Evolutionary conservation across 2,113 vertebrate species (phyloP).

Genomic region (Charadrius vociferus): DNA sequence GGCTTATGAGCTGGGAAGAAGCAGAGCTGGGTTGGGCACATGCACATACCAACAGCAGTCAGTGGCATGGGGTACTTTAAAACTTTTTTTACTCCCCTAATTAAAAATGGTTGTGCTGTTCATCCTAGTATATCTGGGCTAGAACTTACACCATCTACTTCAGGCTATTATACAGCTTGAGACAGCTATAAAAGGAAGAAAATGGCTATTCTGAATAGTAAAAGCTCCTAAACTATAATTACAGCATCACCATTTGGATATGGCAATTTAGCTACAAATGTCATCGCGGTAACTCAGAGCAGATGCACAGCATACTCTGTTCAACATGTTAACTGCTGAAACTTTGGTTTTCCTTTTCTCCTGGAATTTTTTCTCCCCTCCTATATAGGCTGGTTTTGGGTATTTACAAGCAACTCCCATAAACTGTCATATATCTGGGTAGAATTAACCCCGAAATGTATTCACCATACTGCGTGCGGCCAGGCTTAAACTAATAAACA

Average conservation of each 20-base stretch:
- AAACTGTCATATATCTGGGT: not conserved
- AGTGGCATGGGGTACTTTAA: not conserved
- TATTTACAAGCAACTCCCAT: not conserved
- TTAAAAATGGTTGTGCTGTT: not conserved
- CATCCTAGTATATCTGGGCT: not conserved
- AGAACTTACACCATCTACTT: not conserved
- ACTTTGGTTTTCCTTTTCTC: not conserved
- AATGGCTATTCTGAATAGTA: not conserved
- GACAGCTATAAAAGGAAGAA: not conserved
- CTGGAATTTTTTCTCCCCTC: not conserved
- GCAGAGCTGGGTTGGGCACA: not conserved
- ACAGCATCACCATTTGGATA: not conserved
- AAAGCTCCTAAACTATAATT: not conserved
- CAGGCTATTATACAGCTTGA: not conserved
- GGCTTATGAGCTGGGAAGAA: not conserved
- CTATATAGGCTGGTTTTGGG: not conserved
- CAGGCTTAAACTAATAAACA: not conserved
- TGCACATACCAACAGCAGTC: not conserved
- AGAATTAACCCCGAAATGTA: not conserved
- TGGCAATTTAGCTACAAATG: not conserved
- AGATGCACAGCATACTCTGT: not conserved
- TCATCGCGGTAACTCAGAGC: not conserved
- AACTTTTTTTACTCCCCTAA: not conserved
- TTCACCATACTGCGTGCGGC: rapidly evolving
- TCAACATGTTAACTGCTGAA: not conserved